A percentile compares a stretch with the other conserved stretches of the same genome.
Conservation (phyloP, 2,113 vertebrate species). For the Mustela lutreola region DNA sequence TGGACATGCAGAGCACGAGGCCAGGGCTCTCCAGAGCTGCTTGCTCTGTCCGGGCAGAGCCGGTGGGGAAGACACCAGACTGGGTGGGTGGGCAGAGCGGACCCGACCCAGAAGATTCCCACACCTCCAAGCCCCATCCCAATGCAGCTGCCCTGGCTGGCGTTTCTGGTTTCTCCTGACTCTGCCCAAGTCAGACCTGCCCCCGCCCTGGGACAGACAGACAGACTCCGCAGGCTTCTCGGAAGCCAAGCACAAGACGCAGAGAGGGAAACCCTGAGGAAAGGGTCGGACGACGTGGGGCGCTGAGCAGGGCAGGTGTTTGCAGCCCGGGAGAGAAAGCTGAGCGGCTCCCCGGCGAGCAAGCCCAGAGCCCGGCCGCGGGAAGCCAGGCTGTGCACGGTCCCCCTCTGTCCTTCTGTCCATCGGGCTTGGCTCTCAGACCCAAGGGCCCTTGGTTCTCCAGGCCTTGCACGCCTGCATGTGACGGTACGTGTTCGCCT, state of each 20-base stretch:
- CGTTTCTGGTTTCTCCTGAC: no score
- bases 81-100: rapidly evolving
- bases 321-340: rapidly evolving
- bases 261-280: background rate
- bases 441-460: background rate
- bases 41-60: background rate
- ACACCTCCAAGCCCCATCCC: rapidly evolving
- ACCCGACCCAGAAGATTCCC: rapidly evolving
- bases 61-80: rapidly evolving
- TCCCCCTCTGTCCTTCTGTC: background rate
- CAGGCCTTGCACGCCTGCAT: background rate
- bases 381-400: rapidly evolving
- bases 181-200: background rate
- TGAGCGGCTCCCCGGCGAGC: background rate
- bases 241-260: background rate
- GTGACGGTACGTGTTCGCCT: background rate
- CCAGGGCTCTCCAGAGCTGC: background rate
- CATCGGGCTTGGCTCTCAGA: background rate
- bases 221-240: rapidly evolving
- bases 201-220: no score
- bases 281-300: rapidly evolving
- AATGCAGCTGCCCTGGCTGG: rapidly evolving
- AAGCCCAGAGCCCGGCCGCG: background rate
- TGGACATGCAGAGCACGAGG: rapidly evolving
- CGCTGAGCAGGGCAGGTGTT: background rate